Conservation (phyloP, 2,888 invertebrate species). For the Diploptera punctata region DNA sequence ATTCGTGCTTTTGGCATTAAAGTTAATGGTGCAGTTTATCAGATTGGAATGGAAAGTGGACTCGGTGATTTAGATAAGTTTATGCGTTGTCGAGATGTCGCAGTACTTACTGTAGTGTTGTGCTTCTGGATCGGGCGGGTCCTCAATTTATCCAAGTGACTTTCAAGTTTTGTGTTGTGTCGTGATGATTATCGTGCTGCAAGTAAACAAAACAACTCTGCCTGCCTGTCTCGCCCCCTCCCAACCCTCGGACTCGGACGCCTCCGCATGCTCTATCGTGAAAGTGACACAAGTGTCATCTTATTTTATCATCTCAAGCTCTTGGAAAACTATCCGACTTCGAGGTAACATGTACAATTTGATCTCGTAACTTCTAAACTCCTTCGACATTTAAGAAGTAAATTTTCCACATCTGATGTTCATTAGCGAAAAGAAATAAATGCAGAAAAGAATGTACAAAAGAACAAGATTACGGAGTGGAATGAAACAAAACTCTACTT, state of each 20-base stretch:
- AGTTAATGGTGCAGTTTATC: neutral
- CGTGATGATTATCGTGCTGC: constrained; percentile 1
- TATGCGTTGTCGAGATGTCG: neutral
- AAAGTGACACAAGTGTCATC: neutral
- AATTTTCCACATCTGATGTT: no score
- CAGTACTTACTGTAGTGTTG: neutral
- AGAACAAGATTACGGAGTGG: no score
- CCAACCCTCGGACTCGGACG: neutral
- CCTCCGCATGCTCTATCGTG: neutral
- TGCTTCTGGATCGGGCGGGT: neutral
- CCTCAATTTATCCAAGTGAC: constrained; percentile 6
- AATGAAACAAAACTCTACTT: no score
- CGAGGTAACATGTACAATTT: no score
- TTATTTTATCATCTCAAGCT: no score
- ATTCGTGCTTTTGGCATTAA: neutral
- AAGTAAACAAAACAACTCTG: constrained; percentile 5
- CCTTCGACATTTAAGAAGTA: no score
- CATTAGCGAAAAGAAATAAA: no score
- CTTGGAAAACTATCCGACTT: no score
- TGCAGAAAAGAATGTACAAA: no score
- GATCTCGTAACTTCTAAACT: no score
- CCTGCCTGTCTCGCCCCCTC: neutral
- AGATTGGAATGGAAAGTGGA: no score
- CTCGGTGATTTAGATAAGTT: neutral
- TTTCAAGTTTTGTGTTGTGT: constrained; percentile 1